Percentiles rank a stretch among this genome's conserved stretches.
phyloP scores from a whole-genome alignment of 2,888 invertebrate genomes.

The Nemapogon koenigi region DNA sequence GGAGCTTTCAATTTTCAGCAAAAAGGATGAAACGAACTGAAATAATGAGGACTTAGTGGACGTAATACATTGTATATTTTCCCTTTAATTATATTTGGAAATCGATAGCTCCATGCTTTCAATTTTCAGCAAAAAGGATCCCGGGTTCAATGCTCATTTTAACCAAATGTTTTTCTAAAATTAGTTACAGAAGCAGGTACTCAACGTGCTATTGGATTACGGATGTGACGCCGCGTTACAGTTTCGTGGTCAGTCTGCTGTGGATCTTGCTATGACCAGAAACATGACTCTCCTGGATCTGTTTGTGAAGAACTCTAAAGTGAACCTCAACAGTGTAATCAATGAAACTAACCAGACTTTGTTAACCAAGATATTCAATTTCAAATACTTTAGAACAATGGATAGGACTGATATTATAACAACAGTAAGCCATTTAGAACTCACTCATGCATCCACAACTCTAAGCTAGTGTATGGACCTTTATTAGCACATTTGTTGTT shows the following conservation, averaged over 20 bases:
- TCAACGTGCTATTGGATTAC: conserved; percentile 25
- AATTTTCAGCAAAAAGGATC: too few species aligned
- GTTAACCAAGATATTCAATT: conserved; percentile 37
- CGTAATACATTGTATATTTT: conserved; percentile 10
- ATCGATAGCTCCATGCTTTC: too few species aligned
- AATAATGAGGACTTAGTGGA: conserved; percentile 26
- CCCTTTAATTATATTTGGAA: conserved; percentile 12
- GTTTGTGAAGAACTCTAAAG: conserved; percentile 32
- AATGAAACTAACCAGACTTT: conserved; percentile 36
- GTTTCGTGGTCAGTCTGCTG: conserved; percentile 34
- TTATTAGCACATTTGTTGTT: too few species aligned
- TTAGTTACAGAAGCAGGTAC: too few species aligned
- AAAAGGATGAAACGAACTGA: conserved; percentile 26
- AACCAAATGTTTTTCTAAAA: too few species aligned
- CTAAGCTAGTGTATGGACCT: too few species aligned
- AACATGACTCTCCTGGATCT: conserved; percentile 27
- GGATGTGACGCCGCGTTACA: conserved; percentile 28
- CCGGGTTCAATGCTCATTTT: too few species aligned
- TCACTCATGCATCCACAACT: too few species aligned
- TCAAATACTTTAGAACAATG: conserved; percentile 30
- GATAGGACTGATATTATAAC: conserved; percentile 25
- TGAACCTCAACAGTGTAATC: conserved; percentile 36
- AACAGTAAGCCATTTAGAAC: conserved; percentile 23
- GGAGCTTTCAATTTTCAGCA: too few species aligned
- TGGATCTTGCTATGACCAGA: conserved; percentile 33